Conservation (phyloP, 2,113 vertebrate genomes). For the Camelus dromedarius region DNA sequence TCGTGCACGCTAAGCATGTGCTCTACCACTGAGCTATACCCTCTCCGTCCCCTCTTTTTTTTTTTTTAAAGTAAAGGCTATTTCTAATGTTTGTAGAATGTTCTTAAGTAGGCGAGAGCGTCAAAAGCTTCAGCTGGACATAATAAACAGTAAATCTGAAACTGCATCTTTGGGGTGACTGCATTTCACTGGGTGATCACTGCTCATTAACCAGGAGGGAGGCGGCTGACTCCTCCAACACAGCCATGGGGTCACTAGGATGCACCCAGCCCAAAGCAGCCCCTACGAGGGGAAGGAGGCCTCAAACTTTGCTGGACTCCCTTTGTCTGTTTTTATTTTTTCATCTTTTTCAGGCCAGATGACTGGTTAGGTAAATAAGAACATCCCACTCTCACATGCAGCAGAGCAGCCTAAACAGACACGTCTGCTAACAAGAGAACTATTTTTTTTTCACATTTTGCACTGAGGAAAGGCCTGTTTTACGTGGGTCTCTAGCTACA, state of each 20-base stretch:
- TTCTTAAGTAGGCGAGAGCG: not conserved
- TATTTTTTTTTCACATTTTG: not conserved
- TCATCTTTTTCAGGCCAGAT: not conserved
- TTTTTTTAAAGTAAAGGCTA: not conserved
- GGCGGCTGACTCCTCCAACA: not conserved
- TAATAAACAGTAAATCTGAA: not conserved
- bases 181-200: not conserved
- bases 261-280: rapidly evolving
- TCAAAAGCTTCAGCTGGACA: not conserved
- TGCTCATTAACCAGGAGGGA: not conserved
- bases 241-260: not conserved
- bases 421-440: not conserved
- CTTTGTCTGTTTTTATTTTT: not conserved
- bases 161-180: not conserved
- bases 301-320: not conserved
- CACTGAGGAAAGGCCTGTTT: not conserved
- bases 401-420: not conserved
- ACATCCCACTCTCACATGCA: not conserved
- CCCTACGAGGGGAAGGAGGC: not conserved
- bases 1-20: too few species aligned
- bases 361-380: not conserved
- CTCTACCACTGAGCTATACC: too few species aligned
- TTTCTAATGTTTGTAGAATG: not conserved
- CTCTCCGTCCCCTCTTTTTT: too few species aligned
- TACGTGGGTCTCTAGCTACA: not conserved